Evolutionary conservation across 2,113 vertebrate genomes (phyloP), one percentile per base, ranked within the genome.

Genomic region (Mastomys natalensis): DNA sequence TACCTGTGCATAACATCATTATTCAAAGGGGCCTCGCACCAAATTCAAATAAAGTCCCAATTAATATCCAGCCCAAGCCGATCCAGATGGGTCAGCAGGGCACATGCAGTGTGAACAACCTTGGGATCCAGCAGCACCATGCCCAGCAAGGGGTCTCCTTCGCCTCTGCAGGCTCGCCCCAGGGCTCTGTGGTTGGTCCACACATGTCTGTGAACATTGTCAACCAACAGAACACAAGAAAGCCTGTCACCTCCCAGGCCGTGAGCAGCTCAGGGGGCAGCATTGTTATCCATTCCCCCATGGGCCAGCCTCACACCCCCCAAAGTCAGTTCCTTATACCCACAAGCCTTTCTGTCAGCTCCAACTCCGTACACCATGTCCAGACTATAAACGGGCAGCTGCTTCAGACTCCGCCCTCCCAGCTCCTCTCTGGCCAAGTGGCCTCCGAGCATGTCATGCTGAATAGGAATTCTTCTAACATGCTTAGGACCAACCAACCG

Each of bases 1-100:
- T 99, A 97, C 99, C 99, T 86, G 99, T 99, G 95, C 99, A 99
- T 98, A 99, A 99, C 97, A 99, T 99, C 97, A 99, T 99, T 96
- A 99, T 99, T 97, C 99, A 99, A 87, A 99, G 99, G 98, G 99
- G 99, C 90, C 99, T 99, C 31, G 99, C 99, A 45, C 99, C 99
- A 97, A 99, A 98, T 97, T 98, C 98, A 55, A 98, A 98, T 95
- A 99, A 99, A 99, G 99, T 99, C 98, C 99, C 97, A 2, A 77
- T 99, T 95, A 99, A 98, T 97, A 99, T 99, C 97, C 99, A 99
- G 98, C 99, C 99, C 95, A 99, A 99, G 98, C 99, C 99, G 94
- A 95, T 99, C 95, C 99, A 99, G 95, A 98, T 99, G 95, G 99
- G 99, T 89, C 98, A 99, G 97, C 99, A 99, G 97, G 99, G 99